phyloP scores from a whole-genome alignment of 2,797 vertebrate species.

The Sternotherus odoratus region DNA sequence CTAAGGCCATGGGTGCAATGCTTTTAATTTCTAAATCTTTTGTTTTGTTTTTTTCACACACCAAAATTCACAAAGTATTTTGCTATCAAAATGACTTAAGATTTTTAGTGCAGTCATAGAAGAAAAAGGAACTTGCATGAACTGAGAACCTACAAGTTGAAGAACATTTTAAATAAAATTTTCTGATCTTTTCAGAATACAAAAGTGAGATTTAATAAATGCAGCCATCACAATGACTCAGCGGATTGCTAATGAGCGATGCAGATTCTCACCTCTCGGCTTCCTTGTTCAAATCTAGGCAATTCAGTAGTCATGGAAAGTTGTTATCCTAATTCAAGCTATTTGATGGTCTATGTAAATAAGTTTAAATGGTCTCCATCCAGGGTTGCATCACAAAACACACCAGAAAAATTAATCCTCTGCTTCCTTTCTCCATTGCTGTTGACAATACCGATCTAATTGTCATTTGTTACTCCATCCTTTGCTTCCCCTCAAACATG shows the following conservation, averaged over 20 bases:
- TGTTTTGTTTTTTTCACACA: slow-evolving; percentile 16
- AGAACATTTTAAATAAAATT: background rate
- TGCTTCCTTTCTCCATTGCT: background rate
- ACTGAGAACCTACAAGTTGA: fast-evolving
- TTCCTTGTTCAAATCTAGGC: slow-evolving; percentile 8
- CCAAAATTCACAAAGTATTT: background rate
- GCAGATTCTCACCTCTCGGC: slow-evolving; percentile 23
- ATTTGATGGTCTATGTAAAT: slow-evolving; percentile 3
- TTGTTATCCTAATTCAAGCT: background rate
- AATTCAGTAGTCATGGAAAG: background rate
- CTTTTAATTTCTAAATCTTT: background rate
- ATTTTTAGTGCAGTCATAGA: slow-evolving; percentile 31
- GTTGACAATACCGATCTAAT: background rate
- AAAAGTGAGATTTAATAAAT: slow-evolving; percentile 19
- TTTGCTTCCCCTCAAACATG: background rate
- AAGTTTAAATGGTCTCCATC: background rate
- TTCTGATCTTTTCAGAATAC: background rate
- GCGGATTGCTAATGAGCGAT: background rate
- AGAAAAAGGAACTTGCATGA: slow-evolving; percentile 16
- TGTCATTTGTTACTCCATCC: background rate
- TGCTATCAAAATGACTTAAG: background rate
- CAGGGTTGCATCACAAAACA: background rate
- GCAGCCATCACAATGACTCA: background rate
- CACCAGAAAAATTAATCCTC: background rate
- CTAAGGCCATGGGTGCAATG: background rate